Percentiles rank a stretch among this genome's conserved stretches.
Evolutionary conservation across 2,113 vertebrate species (phyloP).

Genomic region (Tragelaphus imberbis): DNA sequence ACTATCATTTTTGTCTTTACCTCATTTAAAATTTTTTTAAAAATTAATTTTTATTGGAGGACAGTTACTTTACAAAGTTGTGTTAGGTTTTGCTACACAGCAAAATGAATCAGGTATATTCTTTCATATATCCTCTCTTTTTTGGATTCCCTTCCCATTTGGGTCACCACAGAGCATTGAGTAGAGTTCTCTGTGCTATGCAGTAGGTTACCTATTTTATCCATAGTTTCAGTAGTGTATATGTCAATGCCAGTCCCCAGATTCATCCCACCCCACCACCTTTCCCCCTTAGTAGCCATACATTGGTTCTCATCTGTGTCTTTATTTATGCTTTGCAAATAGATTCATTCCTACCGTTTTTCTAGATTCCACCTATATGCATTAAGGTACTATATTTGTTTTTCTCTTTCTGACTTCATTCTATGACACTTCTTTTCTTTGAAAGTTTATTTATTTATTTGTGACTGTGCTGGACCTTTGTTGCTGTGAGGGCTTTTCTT

Average conservation of each 20-base stretch:
- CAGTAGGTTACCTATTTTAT: background rate
- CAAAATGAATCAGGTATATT: background rate
- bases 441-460: background rate
- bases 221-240: background rate
- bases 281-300: background rate
- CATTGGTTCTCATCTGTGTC: background rate
- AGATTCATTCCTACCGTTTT: background rate
- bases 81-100: background rate
- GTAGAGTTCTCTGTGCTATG: background rate
- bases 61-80: background rate
- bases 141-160: background rate
- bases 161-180: background rate
- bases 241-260: background rate
- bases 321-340: background rate
- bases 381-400: background rate
- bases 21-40: background rate
- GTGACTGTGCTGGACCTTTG: background rate
- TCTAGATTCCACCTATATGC: background rate
- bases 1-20: background rate
- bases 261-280: background rate
- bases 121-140: background rate
- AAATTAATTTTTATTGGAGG: background rate
- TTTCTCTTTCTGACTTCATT: background rate
- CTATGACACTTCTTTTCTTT: background rate
- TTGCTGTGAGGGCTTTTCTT: background rate